Percentiles rank a stretch among this genome's conserved stretches.
Evolutionary conservation across 2,888 invertebrate species (phyloP).

Genomic region (Malachius bipustulatus): DNA sequence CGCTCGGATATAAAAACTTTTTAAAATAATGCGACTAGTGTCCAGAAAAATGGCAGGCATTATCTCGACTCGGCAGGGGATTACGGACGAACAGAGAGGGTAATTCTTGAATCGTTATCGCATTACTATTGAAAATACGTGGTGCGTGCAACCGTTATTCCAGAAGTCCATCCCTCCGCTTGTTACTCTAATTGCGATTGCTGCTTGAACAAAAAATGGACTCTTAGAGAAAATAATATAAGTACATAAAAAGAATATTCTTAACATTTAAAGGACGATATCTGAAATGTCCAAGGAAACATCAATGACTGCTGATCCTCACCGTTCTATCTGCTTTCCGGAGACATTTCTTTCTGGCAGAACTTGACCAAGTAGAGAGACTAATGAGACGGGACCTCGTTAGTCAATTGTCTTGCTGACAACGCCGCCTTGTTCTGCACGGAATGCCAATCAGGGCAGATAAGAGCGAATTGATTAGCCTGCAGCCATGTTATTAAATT

Average conservation of each 20-base stretch:
- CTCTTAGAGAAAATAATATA: too few relatives aligned
- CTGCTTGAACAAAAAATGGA: too few relatives aligned
- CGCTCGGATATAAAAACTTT: slow-evolving; percentile 36
- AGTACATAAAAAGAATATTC: too few relatives aligned
- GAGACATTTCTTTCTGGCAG: too few relatives aligned
- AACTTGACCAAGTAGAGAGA: too few relatives aligned
- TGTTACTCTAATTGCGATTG: too few relatives aligned
- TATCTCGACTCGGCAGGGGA: slow-evolving; percentile 35
- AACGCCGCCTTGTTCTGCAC: slow-evolving; percentile 24
- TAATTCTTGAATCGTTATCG: not conserved
- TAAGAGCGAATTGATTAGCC: not conserved
- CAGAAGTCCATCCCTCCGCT: too few relatives aligned
- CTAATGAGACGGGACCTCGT: slow-evolving; percentile 30
- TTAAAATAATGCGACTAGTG: slow-evolving; percentile 37
- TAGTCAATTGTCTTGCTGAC: slow-evolving; percentile 33
- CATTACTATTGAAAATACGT: slow-evolving; percentile 1
- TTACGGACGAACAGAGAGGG: slow-evolving; percentile 25
- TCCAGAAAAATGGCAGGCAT: slow-evolving; percentile 36
- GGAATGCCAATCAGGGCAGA: not conserved
- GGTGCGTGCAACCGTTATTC: slow-evolving; percentile 1
- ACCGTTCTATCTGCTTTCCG: too few relatives aligned
- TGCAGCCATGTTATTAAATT: not conserved
- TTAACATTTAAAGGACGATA: too few relatives aligned
- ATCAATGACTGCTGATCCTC: too few relatives aligned
- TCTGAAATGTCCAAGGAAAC: too few relatives aligned